Percentiles rank a stretch among this genome's conserved stretches.
These are phyloP conservation scores for Hippocampus mohnikei DNA, from an alignment of 2,113 vertebrate species.

Conservation along the genomic window DNA sequence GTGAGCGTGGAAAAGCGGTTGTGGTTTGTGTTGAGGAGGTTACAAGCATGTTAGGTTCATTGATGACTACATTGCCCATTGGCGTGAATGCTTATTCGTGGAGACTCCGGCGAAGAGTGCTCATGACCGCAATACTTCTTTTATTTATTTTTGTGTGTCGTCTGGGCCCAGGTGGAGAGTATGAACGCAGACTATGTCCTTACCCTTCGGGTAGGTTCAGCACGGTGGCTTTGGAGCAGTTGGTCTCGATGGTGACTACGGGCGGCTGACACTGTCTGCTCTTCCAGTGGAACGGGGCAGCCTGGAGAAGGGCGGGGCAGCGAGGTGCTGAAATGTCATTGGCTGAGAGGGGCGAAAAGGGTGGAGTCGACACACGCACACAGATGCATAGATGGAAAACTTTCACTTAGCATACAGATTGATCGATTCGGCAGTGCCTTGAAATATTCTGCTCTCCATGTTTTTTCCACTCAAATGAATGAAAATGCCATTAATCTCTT, in stretches of 20 bases:
- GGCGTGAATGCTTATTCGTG: no score
- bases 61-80: no score
- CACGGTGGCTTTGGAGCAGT: slow-evolving; percentile 76
- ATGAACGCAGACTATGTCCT: slow-evolving; percentile 23
- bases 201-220: slow-evolving; percentile 85
- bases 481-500: background rate
- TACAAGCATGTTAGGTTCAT: no score
- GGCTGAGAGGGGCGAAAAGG: slow-evolving; percentile 31
- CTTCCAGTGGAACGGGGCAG: slow-evolving; percentile 78
- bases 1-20: background rate
- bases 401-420: background rate
- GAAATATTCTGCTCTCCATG: background rate
- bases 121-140: background rate
- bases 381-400: background rate
- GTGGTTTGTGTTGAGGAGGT: no score
- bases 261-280: slow-evolving; percentile 63
- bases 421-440: background rate
- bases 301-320: slow-evolving; percentile 67
- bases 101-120: background rate
- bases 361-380: background rate
- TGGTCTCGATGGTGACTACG: slow-evolving; percentile 78
- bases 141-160: background rate
- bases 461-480: background rate
- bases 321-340: slow-evolving; percentile 26
- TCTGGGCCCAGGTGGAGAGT: background rate